Evolutionary conservation across 2,113 vertebrate genomes (phyloP).

Genomic region (Campylorhamphus procurvoides): DNA sequence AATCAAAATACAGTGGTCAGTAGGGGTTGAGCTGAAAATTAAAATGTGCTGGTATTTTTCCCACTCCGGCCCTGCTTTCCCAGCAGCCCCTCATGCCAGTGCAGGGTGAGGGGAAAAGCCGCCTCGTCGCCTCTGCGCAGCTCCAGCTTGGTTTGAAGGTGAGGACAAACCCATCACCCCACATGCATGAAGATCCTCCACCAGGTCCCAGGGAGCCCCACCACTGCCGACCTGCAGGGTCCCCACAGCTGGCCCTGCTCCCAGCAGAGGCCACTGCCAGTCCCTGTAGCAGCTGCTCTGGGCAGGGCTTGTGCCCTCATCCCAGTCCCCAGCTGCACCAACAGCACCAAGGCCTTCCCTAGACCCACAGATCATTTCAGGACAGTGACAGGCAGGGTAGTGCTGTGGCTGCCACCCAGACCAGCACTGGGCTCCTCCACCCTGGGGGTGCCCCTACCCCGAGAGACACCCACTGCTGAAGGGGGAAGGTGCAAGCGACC

Average conservation of each 20-base stretch:
- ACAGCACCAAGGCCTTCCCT: not conserved
- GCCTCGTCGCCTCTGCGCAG: accelerated
- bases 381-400: not conserved
- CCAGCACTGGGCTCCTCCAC: not conserved
- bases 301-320: accelerated
- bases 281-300: not conserved
- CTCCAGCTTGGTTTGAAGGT: not conserved
- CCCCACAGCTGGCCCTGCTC: not conserved
- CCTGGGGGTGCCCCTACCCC: accelerated
- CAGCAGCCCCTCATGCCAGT: accelerated
- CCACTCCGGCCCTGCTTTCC: not conserved
- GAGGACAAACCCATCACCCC: not conserved
- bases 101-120: accelerated
- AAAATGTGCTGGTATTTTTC: constrained; percentile 37
- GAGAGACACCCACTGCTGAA: accelerated
- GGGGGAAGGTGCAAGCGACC: not conserved
- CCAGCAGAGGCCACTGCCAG: not conserved
- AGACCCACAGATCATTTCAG: not conserved
- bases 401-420: not conserved
- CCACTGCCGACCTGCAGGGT: not conserved
- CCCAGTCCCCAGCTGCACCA: not conserved
- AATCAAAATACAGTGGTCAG: constrained; percentile 67
- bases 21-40: constrained; percentile 36
- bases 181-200: accelerated
- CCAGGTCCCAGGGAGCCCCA: not conserved